These are phyloP conservation scores for Sturmia bella DNA, from an alignment of 2,888 invertebrate genomes.

Conservation along the genomic window DNA sequence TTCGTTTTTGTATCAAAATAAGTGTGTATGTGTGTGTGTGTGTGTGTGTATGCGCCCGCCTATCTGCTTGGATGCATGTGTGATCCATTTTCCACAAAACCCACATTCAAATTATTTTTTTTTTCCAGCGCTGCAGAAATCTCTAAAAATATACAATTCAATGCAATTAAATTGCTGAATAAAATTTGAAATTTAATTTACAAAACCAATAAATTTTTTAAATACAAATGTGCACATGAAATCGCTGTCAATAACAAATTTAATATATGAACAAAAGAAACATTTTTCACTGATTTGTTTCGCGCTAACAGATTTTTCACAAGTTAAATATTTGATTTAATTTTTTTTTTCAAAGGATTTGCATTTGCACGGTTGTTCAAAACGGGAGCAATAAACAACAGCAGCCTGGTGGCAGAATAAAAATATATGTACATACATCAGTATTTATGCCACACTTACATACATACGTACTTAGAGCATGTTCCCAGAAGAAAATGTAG, in stretches of 20 bases:
- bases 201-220: conserved; percentile 9
- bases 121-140: background rate
- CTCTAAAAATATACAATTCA: conserved; percentile 28
- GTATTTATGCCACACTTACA: too few relatives aligned
- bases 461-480: too few relatives aligned
- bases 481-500: too few relatives aligned
- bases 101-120: conserved; percentile 34
- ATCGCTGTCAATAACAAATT: conserved; percentile 30
- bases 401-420: background rate
- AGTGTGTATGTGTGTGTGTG: conserved; percentile 20
- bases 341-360: background rate
- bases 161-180: conserved; percentile 41
- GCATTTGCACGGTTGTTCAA: background rate
- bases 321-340: conserved; percentile 1
- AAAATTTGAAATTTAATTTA: conserved; percentile 41
- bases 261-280: conserved; percentile 8
- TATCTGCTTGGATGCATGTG: conserved; percentile 11
- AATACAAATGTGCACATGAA: conserved; percentile 18
- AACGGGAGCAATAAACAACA: too few relatives aligned
- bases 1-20: background rate
- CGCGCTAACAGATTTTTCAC: background rate
- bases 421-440: background rate
- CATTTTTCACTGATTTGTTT: background rate
- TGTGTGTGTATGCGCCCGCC: conserved; percentile 26
- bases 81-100: conserved; percentile 40